Base-by-base conservation (phyloP, 2,888 invertebrate species). In the Andrena trimmerana region DNA sequence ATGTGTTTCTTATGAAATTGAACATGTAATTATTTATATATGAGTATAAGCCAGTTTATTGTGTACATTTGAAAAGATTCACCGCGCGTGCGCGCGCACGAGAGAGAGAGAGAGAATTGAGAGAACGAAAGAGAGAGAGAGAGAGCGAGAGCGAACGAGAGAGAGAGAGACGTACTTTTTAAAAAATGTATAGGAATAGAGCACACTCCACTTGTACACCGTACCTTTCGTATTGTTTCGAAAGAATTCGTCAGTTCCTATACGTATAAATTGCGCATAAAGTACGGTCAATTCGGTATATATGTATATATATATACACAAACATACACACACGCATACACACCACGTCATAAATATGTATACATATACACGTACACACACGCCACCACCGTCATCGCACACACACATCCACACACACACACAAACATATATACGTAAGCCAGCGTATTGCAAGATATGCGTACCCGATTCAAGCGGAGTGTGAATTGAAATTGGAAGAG, bases 121-220 rank as follows among this genome's bases (percentile, higher is more conserved):
- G 42, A 59, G 60, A 31, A 4, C 0, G 62, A 33, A n/a, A 27
- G 29, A 36, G 16, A 2, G 50, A 10, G 16, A 20, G 73, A 29
- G 42, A 48, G 29, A 48, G 74, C 33, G 33, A 24, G 63, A 57
- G 36, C 20, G 63, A 72, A 1, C 4, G 42, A 24, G 63, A 48
- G 29, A 20, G 29, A 20, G 52, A 65, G 69, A 81, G 66, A 81
- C 74, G 65, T 79, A 86, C 65, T 83, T 88, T 85, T 81, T 86
- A 86, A 87, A 83, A 54, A 88, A 86, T 90, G 86, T 90, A 90
- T 84, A 90, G 90, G 84, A 88, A 85, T 78, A 81, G 60, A 83
- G 67, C 85, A 81, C 73, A 82, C 86, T 89, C 86, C 78, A 81
- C 79, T 88, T 86, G 79, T 78, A 82, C 78, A 81, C 83, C 83